A percentile compares a stretch with the other conserved stretches of the same genome.
phyloP scores from a whole-genome alignment of 2,113 vertebrate genomes.

The Salvator merianae region DNA sequence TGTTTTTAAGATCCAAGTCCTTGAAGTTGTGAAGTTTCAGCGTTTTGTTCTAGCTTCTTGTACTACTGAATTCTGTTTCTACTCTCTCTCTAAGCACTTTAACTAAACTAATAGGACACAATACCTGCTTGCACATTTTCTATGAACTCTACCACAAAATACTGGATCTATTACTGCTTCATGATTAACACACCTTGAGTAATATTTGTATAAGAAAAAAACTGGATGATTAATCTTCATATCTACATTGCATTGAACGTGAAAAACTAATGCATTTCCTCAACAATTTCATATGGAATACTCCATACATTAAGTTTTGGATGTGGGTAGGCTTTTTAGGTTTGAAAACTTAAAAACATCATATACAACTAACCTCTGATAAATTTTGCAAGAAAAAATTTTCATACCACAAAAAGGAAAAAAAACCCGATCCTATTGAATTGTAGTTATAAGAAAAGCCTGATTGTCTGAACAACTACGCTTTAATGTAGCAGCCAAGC shows the following conservation, averaged over 20 bases:
- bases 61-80: background rate
- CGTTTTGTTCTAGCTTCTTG: background rate
- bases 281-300: background rate
- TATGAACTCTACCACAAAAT: background rate
- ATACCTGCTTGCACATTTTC: background rate
- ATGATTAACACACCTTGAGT: background rate
- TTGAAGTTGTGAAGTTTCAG: background rate
- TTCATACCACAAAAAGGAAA: background rate
- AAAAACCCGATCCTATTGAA: background rate
- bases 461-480: background rate
- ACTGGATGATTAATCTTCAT: background rate
- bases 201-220: background rate
- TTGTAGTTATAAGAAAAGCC: background rate
- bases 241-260: background rate
- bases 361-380: too few relatives aligned
- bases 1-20: background rate
- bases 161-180: background rate
- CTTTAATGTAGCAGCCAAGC: conserved; percentile 5
- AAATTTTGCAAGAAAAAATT: too few relatives aligned
- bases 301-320: background rate
- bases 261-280: background rate
- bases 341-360: background rate
- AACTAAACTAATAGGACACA: background rate
- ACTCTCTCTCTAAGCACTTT: background rate
- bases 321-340: background rate